These are phyloP conservation scores for Caenorhabditis inopinata DNA, from an alignment of 1,140 invertebrate genomes.

Conservation along the genomic window DNA sequence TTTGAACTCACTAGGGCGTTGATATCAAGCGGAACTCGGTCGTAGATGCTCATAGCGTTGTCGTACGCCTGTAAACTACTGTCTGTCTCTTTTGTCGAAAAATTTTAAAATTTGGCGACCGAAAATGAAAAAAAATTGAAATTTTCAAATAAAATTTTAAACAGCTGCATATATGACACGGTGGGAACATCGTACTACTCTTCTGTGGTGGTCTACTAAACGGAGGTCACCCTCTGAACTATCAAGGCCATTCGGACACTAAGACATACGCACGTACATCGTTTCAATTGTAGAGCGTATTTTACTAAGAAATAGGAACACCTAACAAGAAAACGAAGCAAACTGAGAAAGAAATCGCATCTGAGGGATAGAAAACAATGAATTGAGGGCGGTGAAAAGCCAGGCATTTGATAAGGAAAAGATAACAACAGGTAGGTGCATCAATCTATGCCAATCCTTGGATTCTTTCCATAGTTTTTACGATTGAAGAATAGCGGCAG, in stretches of 20 bases:
- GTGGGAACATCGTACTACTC: background rate
- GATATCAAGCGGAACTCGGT: background rate
- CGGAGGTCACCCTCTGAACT: constrained; percentile 16
- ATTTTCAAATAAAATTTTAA: background rate
- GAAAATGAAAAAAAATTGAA: background rate
- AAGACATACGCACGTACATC: background rate
- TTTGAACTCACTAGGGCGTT: background rate
- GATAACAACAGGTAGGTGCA: constrained; percentile 15
- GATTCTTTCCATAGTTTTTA: background rate
- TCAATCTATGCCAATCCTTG: background rate
- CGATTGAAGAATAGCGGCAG: background rate
- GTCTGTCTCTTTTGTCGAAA: too few relatives aligned
- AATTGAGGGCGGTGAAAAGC: background rate
- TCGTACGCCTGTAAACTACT: background rate
- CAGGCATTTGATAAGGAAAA: background rate
- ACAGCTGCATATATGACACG: background rate
- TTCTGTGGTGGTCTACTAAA: constrained; percentile 14
- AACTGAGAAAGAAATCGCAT: background rate
- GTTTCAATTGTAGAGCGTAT: background rate
- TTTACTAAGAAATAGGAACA: background rate
- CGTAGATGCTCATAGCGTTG: constrained; percentile 2
- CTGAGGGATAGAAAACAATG: background rate
- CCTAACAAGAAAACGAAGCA: background rate
- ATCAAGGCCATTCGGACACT: background rate
- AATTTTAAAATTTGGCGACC: background rate